phyloP scores from a whole-genome alignment of 2,113 vertebrate genomes.

The Apteryx mantelli region DNA sequence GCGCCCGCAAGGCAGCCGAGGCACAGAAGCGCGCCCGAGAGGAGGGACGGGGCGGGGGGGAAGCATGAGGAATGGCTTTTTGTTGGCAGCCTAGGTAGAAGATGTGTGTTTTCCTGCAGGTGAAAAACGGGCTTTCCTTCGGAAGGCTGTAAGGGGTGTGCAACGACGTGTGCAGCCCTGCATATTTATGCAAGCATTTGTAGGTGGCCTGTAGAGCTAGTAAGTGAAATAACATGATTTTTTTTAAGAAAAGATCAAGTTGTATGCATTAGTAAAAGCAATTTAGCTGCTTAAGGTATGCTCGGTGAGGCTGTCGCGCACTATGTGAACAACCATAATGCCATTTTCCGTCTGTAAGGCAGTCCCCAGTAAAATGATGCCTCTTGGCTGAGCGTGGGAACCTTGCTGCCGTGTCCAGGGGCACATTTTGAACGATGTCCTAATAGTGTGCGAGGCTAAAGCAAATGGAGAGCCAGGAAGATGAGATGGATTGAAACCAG shows the following conservation, averaged over 20 bases:
- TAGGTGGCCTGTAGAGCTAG: slow-evolving; percentile 53
- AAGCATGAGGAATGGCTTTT: background rate
- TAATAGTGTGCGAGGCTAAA: background rate
- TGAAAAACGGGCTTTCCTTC: background rate
- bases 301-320: background rate
- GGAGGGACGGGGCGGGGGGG: background rate
- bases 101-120: background rate
- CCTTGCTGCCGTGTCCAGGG: background rate
- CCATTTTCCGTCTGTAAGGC: background rate
- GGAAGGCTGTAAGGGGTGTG: background rate
- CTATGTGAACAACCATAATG: background rate
- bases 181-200: slow-evolving; percentile 51
- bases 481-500: background rate
- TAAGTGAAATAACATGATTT: slow-evolving; percentile 46
- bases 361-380: background rate
- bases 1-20: too few relatives aligned
- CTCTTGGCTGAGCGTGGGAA: background rate
- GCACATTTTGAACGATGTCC: background rate
- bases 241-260: slow-evolving; percentile 53
- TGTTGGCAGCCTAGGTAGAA: background rate
- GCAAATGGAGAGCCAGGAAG: background rate
- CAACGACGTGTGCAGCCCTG: slow-evolving; percentile 10
- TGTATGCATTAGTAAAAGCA: slow-evolving; percentile 64
- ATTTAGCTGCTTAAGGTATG: slow-evolving; percentile 26
- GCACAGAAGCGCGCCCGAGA: background rate